phyloP scores from a whole-genome alignment of 2,113 vertebrate species.

The Accipiter virgatus region DNA sequence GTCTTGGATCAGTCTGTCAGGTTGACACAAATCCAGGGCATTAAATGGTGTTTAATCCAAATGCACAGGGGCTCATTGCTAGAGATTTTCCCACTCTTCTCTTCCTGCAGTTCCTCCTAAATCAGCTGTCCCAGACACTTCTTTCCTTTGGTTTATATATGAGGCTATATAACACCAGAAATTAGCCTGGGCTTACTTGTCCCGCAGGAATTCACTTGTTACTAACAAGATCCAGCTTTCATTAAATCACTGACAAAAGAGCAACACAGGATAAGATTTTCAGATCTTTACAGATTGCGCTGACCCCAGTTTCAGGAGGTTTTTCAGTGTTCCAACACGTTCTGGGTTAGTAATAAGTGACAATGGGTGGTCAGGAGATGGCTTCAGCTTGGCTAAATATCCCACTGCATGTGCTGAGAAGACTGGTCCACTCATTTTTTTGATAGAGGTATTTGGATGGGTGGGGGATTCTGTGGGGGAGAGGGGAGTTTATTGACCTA shows the following conservation, averaged over 20 bases:
- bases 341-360: not conserved
- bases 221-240: not conserved
- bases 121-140: not conserved
- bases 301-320: not conserved
- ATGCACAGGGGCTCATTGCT: not conserved
- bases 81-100: not conserved
- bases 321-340: rapidly evolving
- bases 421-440: not conserved
- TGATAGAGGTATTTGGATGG: not conserved
- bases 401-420: not conserved
- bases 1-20: not conserved
- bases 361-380: not conserved
- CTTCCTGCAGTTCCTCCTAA: not conserved
- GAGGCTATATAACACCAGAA: not conserved
- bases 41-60: conserved; percentile 21
- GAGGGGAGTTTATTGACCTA: not conserved
- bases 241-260: not conserved
- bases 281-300: not conserved
- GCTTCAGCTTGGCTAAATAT: not conserved
- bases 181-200: not conserved
- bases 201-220: not conserved
- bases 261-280: not conserved
- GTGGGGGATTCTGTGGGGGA: rapidly evolving
- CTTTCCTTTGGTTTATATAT: not conserved
- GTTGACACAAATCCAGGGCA: conserved; percentile 1